Evolutionary conservation across 2,888 invertebrate genomes (phyloP).

Genomic region (Sphaerophoria rueppellii): DNA sequence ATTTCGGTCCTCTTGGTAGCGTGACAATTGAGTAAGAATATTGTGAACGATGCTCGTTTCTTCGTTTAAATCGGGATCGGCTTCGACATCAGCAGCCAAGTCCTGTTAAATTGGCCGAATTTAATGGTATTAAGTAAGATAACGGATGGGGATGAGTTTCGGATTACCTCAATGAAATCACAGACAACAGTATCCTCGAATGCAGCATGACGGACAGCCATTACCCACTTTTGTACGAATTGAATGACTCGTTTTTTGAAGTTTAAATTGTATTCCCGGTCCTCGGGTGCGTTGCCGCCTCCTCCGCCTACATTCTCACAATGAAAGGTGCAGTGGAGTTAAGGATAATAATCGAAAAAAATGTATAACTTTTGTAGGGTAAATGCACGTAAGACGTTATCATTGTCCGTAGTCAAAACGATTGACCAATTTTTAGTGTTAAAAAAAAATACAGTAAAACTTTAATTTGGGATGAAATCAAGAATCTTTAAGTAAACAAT

Average conservation of each 20-base stretch:
- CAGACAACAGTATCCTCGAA: constrained; percentile 88
- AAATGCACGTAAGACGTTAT: no score
- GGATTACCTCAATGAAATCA: constrained; percentile 86
- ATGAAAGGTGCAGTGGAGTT: constrained; percentile 83
- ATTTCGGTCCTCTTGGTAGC: constrained; percentile 85
- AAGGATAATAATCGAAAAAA: constrained; percentile 78
- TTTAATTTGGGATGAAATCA: no score
- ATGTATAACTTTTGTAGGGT: not conserved
- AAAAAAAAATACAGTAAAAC: no score
- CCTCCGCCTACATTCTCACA: constrained; percentile 82
- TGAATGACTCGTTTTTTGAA: constrained; percentile 90
- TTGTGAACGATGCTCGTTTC: constrained; percentile 88
- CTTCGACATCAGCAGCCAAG: constrained; percentile 87
- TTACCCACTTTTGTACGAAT: constrained; percentile 90
- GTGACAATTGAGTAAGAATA: constrained; percentile 85
- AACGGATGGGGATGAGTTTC: not conserved
- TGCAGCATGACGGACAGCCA: constrained; percentile 88
- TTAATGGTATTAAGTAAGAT: not conserved
- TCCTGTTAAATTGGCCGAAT: constrained; percentile 83
- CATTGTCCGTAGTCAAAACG: no score
- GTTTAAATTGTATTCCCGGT: constrained; percentile 86
- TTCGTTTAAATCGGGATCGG: constrained; percentile 86
- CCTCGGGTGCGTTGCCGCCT: constrained; percentile 83
- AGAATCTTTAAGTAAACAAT: no score
- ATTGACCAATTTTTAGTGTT: no score